phyloP scores from a whole-genome alignment of 2,888 invertebrate genomes.

The Arge pagana region DNA sequence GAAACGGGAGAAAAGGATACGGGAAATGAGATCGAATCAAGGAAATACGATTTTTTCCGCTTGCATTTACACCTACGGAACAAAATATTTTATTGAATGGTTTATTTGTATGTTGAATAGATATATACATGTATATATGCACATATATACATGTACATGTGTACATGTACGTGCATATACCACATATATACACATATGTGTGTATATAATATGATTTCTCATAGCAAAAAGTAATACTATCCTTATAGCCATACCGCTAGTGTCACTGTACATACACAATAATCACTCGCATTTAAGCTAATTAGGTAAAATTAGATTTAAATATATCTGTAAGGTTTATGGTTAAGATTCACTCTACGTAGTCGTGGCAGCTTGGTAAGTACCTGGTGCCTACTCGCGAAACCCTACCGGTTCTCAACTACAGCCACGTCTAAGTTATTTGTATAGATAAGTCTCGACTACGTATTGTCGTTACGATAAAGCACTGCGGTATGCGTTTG shows the following conservation, averaged over 20 bases:
- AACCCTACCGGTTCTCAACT: constrained; percentile 3
- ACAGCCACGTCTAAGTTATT: constrained; percentile 2
- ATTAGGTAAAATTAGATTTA: constrained; percentile 10
- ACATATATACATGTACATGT: constrained; percentile 6
- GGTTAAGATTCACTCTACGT: constrained; percentile 6
- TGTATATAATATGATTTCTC: constrained; percentile 22
- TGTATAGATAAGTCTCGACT: constrained; percentile 13
- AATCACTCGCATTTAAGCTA: constrained; percentile 9
- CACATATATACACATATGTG: no score
- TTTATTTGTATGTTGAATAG: constrained; percentile 3
- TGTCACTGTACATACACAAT: constrained; percentile 30
- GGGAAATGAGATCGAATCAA: no score
- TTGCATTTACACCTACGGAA: neutral
- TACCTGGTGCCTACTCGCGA: neutral
- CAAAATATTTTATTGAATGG: no score
- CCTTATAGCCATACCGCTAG: constrained; percentile 35
- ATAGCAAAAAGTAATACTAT: constrained; percentile 37
- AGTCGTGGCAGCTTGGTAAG: constrained; percentile 8
- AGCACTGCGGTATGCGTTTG: constrained; percentile 27
- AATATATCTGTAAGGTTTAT: neutral
- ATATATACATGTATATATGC: neutral
- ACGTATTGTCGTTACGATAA: constrained; percentile 37
- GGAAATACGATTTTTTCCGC: no score
- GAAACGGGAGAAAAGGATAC: no score
- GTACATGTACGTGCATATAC: no score